Conservation (phyloP, 2,888 invertebrate species). For the Lithophane semibrunnea region DNA sequence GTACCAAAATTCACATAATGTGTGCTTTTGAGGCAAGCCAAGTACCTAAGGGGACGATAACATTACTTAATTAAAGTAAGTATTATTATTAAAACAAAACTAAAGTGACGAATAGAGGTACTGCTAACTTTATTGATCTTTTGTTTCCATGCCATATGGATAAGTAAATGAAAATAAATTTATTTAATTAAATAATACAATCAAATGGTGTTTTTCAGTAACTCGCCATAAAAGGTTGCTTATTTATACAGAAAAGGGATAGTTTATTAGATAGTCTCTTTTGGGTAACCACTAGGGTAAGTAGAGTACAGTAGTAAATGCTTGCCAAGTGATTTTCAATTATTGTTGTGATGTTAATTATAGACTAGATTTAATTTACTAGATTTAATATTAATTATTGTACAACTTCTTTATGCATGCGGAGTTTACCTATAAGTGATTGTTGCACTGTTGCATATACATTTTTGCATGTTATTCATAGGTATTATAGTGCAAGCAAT, state of each 20-base stretch:
- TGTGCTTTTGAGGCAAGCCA: slow-evolving; percentile 5
- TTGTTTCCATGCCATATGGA: neutral
- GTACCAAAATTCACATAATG: neutral
- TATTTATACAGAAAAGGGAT: neutral
- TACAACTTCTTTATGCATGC: no score
- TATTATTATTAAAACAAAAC: neutral
- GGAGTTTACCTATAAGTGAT: no score
- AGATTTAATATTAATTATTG: no score
- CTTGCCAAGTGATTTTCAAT: slow-evolving; percentile 1
- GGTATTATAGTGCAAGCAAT: no score
- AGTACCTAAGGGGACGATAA: slow-evolving; percentile 11
- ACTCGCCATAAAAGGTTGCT: neutral
- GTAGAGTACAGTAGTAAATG: neutral
- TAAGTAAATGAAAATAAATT: neutral
- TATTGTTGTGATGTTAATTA: no score
- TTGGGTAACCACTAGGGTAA: neutral
- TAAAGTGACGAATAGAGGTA: neutral
- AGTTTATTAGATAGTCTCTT: neutral
- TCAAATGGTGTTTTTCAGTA: neutral
- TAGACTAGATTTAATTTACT: no score
- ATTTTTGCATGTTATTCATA: no score
- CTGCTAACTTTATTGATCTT: neutral
- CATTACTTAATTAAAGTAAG: slow-evolving; percentile 9
- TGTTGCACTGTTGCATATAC: no score
- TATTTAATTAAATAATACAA: neutral